Conservation (phyloP, 2,888 invertebrate species). For the Clanis bilineata region DNA sequence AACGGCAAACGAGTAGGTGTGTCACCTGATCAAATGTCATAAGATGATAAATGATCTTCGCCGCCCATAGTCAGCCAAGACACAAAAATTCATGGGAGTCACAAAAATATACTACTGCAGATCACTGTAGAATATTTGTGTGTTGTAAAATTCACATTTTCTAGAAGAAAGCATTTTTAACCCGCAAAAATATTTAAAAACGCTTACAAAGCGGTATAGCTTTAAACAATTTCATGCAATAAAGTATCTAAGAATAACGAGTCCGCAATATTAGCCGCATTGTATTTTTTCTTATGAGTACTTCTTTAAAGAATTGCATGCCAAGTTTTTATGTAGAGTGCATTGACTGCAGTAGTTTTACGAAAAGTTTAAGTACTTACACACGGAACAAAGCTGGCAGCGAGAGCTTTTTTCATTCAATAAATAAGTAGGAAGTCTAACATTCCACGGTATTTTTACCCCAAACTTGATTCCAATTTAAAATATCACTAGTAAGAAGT, state of each 20-base stretch:
- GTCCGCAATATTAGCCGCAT: conserved; percentile 7
- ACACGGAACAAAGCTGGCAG: not conserved
- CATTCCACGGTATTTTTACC: too few species aligned
- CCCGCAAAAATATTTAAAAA: not conserved
- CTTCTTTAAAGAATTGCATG: conserved; percentile 4
- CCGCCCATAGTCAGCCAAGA: too few species aligned
- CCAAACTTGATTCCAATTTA: too few species aligned
- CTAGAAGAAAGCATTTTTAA: too few species aligned
- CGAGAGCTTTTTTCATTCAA: not conserved
- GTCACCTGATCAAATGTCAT: too few species aligned
- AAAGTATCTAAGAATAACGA: conserved; percentile 5
- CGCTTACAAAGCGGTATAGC: not conserved
- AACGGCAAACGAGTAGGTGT: too few species aligned
- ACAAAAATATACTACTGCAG: too few species aligned
- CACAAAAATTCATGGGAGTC: too few species aligned
- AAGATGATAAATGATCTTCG: too few species aligned
- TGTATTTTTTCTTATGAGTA: conserved; percentile 5
- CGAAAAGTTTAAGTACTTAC: not conserved
- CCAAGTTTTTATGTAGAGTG: conserved; percentile 3
- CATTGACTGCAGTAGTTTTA: conserved; percentile 12
- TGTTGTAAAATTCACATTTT: too few species aligned
- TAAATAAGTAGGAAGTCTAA: not conserved
- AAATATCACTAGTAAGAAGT: too few species aligned
- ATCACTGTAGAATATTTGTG: too few species aligned
- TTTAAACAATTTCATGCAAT: not conserved